A percentile compares a stretch with the other conserved stretches of the same genome.
phyloP scores from a whole-genome alignment of 2,797 vertebrate species.

The Acanthurus tractus region DNA sequence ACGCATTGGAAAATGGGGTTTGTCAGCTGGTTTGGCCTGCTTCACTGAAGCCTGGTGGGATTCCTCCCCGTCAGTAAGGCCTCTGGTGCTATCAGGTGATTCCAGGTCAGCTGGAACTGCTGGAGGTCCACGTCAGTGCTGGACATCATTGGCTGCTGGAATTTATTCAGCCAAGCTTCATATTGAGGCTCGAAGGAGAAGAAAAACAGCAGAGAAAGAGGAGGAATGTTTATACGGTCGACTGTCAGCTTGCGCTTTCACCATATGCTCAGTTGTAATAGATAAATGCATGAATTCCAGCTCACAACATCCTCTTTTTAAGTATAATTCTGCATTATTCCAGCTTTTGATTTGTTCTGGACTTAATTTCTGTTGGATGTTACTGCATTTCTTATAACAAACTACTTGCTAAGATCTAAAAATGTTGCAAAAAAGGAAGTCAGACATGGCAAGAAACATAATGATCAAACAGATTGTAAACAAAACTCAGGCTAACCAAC shows the following conservation, averaged over 20 bases:
- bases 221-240: constrained; percentile 37
- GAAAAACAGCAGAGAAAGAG: constrained; percentile 37
- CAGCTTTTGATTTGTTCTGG: neutral
- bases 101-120: constrained; percentile 63
- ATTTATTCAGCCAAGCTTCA: constrained; percentile 33
- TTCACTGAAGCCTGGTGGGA: constrained; percentile 29
- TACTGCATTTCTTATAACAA: neutral
- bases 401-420: neutral
- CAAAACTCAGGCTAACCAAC: neutral
- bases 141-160: constrained; percentile 29
- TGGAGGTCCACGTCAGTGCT: constrained; percentile 39
- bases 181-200: constrained; percentile 23
- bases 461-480: neutral
- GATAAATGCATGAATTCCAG: constrained; percentile 14
- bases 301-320: neutral
- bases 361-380: neutral
- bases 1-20: neutral
- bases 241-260: constrained; percentile 53
- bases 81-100: constrained; percentile 57
- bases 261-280: constrained; percentile 47
- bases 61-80: constrained; percentile 1
- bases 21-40: constrained; percentile 31
- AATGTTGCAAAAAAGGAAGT: neutral
- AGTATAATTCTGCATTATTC: neutral
- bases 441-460: neutral